A percentile compares a stretch with the other conserved stretches of the same genome.
phyloP scores from a whole-genome alignment of 2,888 invertebrate genomes.

The Sphaeridia pumilis region DNA sequence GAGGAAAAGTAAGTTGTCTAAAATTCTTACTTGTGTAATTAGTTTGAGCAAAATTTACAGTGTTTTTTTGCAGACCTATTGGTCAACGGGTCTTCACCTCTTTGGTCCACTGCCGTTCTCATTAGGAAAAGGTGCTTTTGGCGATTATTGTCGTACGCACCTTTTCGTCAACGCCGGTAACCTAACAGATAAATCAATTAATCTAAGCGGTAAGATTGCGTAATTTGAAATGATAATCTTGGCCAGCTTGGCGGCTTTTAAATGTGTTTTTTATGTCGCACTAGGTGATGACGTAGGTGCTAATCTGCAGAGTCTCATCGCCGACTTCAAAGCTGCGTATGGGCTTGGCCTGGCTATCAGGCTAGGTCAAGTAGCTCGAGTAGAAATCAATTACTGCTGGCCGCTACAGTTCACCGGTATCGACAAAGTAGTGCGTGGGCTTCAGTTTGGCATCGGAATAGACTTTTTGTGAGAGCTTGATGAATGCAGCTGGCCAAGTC shows the following conservation, averaged over 20 bases:
- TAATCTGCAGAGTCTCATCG: constrained; percentile 37
- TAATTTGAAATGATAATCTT: neutral
- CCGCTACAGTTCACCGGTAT: constrained; percentile 55
- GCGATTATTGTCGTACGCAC: constrained; percentile 76
- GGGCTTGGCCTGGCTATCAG: constrained; percentile 77
- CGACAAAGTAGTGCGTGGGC: constrained; percentile 55
- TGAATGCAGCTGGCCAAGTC: too few species aligned
- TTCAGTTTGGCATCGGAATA: constrained; percentile 75
- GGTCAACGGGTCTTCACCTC: constrained; percentile 74
- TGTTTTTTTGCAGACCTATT: constrained; percentile 51
- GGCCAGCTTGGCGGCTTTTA: neutral
- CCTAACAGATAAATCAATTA: constrained; percentile 44
- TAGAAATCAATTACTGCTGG: constrained; percentile 89
- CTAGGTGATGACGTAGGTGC: constrained; percentile 37
- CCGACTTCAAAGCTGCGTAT: constrained; percentile 51
- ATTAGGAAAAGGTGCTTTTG: constrained; percentile 63
- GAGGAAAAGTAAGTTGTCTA: constrained; percentile 49
- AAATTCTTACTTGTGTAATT: neutral
- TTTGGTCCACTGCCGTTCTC: constrained; percentile 84
- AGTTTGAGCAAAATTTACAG: neutral
- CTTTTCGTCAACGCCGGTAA: constrained; percentile 82
- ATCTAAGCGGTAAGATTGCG: neutral
- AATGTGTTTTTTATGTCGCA: neutral
- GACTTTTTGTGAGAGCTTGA: constrained; percentile 59
- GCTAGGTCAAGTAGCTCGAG: constrained; percentile 69